Evolutionary conservation across 1,140 invertebrate species (phyloP).

Genomic region (Thaumatotibia leucotreta): DNA sequence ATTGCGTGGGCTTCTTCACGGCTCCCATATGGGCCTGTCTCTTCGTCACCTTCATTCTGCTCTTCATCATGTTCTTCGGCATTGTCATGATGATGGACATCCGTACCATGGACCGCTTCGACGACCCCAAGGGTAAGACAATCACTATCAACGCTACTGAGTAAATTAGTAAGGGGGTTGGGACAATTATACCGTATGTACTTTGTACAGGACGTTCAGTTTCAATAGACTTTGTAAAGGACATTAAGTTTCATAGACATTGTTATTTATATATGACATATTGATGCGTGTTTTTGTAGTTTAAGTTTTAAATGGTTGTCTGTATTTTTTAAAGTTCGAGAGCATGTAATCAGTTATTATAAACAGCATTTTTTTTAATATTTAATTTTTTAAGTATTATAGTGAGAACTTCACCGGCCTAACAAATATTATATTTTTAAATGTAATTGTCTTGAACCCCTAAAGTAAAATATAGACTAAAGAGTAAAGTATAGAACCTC

Average conservation of each 20-base stretch:
- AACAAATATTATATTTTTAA: background rate
- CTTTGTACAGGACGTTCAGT: background rate
- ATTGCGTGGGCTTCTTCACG: conserved; percentile 94
- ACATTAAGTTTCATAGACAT: background rate
- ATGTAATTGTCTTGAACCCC: background rate
- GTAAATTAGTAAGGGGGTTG: conserved; percentile 64
- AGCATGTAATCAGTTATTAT: background rate
- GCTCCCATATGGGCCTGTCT: conserved; percentile 94
- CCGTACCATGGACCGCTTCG: conserved; percentile 98
- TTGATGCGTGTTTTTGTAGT: background rate
- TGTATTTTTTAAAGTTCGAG: background rate
- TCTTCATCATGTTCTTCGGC: conserved; percentile 89
- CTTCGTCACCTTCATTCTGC: conserved; percentile 87
- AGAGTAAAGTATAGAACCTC: conserved; percentile 6
- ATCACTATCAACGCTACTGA: conserved; percentile 89
- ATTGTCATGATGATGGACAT: conserved; percentile 96
- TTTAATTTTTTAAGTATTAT: background rate
- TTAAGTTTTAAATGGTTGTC: background rate
- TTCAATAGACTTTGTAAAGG: background rate
- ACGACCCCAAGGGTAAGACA: conserved; percentile 98
- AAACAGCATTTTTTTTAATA: background rate
- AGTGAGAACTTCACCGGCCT: background rate
- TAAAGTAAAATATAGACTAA: background rate
- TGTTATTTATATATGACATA: background rate
- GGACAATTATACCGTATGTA: background rate